Evolutionary conservation across 2,888 invertebrate genomes (phyloP).

Genomic region (Dryomyza anilis): DNA sequence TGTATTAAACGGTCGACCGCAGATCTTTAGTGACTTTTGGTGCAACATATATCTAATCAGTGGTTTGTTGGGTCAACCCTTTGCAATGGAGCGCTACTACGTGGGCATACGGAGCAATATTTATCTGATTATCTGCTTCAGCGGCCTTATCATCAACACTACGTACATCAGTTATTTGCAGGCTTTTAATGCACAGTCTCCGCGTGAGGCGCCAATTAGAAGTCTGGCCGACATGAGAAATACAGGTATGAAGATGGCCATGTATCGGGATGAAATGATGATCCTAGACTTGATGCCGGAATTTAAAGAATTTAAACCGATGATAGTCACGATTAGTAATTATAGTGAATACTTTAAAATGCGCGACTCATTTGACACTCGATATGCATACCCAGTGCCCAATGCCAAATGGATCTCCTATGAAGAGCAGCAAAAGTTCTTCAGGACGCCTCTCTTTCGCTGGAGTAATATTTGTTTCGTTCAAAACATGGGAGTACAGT

Average conservation of each 20-base stretch:
- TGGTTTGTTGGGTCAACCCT: slow-evolving; percentile 34
- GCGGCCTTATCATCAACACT: slow-evolving; percentile 37
- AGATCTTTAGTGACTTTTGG: not conserved
- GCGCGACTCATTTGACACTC: slow-evolving; percentile 31
- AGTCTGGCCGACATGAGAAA: slow-evolving; percentile 28
- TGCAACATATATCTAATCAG: slow-evolving; percentile 32
- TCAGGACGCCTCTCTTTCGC: slow-evolving; percentile 33
- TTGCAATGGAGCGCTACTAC: slow-evolving; percentile 24
- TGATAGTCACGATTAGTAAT: slow-evolving; percentile 20
- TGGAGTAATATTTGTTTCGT: slow-evolving; percentile 32
- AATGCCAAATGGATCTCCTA: slow-evolving; percentile 30
- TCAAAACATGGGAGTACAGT: slow-evolving; percentile 21
- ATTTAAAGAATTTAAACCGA: not conserved
- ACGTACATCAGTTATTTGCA: slow-evolving; percentile 37
- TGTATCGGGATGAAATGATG: slow-evolving; percentile 13
- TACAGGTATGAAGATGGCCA: slow-evolving; percentile 21
- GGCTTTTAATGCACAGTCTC: slow-evolving; percentile 34
- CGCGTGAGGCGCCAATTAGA: slow-evolving; percentile 24
- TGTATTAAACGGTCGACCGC: not conserved
- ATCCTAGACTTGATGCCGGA: not conserved
- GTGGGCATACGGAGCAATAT: slow-evolving; percentile 31
- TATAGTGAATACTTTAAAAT: slow-evolving; percentile 26
- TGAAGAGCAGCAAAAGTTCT: slow-evolving; percentile 35
- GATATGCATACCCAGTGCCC: slow-evolving; percentile 35
- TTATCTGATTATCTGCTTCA: slow-evolving; percentile 34